Base-by-base conservation (phyloP, 2,113 vertebrate species). In the Athene noctua region DNA sequence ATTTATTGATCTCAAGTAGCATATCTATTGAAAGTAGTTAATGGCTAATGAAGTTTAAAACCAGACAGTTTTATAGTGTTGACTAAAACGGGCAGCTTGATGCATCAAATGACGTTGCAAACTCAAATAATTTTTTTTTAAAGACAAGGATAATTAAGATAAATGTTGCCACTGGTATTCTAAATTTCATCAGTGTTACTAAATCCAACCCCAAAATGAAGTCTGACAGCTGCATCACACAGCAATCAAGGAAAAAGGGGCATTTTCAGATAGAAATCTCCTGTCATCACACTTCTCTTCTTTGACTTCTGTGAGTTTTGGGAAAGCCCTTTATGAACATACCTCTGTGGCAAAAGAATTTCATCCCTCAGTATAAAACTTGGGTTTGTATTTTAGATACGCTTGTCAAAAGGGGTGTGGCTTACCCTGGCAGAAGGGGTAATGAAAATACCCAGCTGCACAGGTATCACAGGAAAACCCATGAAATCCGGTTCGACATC, bases 381-480 rank as follows among this genome's bases (percentile, higher is more conserved):
- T 26, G 9, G 3, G 57, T 47, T 42, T 46, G 20, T 51, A 25
- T 47, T 81, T 78, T 17, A 32, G 30, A 38, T 47, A 63, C 1
- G 4, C 13, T 77, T 57, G n/a, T 49, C 12, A 4, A 75, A 75
- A 79, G 42, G 10, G 29, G 2, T 40, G 49, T 80, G 46, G 38
- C 94, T 97, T 96, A 98, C 97, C 90, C 68, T 94, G 93, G 81
- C 97, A 98, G 79, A 97, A 96, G 51, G 94, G 97, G 63, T 97
- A 97, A 46, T 81, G 88, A 57, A 97, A 97, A 86, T 96, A 94
- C 16, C 97, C 97, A 44, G 49, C 11, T 27, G 91, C 92, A 44
- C 96, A 98, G 30, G 57, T 77, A 32, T 98, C 97, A 61, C 96
- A 97, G 59, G 73, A 87, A 67, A 90, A 59, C 3, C 94, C 97